Percentiles rank a stretch among this genome's conserved stretches.
phyloP scores from a whole-genome alignment of 2,113 vertebrate species.

The Apteryx mantelli region DNA sequence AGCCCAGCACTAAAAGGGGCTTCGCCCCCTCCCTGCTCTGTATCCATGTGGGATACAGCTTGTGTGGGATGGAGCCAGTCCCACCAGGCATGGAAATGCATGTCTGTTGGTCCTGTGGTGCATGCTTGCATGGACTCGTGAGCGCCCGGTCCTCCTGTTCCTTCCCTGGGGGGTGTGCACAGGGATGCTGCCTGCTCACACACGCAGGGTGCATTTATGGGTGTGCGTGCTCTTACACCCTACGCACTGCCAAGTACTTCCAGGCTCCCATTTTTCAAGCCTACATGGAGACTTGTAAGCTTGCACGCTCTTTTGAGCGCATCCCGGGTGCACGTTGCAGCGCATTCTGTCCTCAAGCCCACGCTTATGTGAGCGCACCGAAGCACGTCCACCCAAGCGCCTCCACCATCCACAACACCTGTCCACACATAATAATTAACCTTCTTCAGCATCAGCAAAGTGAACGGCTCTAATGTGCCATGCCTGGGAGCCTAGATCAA shows the following conservation, averaged over 20 bases:
- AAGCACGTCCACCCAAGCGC: background rate
- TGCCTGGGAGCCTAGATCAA: background rate
- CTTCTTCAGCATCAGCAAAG: background rate
- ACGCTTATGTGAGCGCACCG: fast-evolving
- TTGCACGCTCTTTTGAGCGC: fast-evolving
- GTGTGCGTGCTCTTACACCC: background rate
- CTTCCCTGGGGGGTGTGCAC: background rate
- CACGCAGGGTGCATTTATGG: background rate
- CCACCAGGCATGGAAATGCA: background rate
- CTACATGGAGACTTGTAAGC: background rate
- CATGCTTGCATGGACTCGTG: background rate
- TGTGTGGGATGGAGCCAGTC: background rate
- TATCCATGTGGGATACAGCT: background rate
- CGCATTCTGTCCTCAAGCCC: fast-evolving
- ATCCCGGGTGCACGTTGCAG: background rate
- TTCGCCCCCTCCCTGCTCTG: background rate
- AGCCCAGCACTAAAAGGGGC: background rate
- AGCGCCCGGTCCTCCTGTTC: background rate
- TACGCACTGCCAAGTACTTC: background rate
- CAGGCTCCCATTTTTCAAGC: background rate
- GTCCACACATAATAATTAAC: background rate
- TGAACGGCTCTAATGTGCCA: background rate
- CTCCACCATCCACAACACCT: background rate
- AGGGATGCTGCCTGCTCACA: background rate
- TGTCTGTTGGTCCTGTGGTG: background rate